Evolutionary conservation across 2,888 invertebrate species (phyloP).

Genomic region (Anticlea derivata): DNA sequence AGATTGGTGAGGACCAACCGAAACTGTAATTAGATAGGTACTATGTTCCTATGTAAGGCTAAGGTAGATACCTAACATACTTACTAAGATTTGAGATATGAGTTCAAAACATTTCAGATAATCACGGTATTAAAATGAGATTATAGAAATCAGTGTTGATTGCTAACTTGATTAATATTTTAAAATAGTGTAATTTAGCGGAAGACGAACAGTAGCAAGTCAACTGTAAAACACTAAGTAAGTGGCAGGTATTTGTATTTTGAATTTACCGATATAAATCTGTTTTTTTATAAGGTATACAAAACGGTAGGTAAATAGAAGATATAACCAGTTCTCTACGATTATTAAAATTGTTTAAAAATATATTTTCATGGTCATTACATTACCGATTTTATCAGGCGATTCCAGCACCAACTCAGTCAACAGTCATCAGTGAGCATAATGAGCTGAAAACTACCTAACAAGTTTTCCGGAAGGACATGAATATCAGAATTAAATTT

Average conservation of each 20-base stretch:
- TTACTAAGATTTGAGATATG: too few relatives aligned
- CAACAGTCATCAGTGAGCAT: neutral
- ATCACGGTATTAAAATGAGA: slow-evolving; percentile 22
- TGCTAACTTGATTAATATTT: slow-evolving; percentile 32
- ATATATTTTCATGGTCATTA: slow-evolving; percentile 7
- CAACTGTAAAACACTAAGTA: slow-evolving; percentile 36
- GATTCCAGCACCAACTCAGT: neutral
- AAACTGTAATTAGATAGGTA: too few relatives aligned
- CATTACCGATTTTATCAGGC: slow-evolving; percentile 17
- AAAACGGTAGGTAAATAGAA: too few relatives aligned
- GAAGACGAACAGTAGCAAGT: slow-evolving; percentile 35
- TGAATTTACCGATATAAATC: too few relatives aligned
- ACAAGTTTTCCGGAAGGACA: neutral
- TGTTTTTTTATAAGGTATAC: too few relatives aligned
- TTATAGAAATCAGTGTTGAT: slow-evolving; percentile 48
- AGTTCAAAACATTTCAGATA: slow-evolving; percentile 19
- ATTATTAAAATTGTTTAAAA: neutral
- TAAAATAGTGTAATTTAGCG: slow-evolving; percentile 29
- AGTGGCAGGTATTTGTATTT: too few relatives aligned
- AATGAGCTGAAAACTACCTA: neutral
- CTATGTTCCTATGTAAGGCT: too few relatives aligned
- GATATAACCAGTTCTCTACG: too few relatives aligned
- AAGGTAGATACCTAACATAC: neutral
- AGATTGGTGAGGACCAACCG: too few relatives aligned
- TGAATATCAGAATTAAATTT: slow-evolving; percentile 20